phyloP scores from a whole-genome alignment of 2,888 invertebrate species.

The Habroteleia sp. region DNA sequence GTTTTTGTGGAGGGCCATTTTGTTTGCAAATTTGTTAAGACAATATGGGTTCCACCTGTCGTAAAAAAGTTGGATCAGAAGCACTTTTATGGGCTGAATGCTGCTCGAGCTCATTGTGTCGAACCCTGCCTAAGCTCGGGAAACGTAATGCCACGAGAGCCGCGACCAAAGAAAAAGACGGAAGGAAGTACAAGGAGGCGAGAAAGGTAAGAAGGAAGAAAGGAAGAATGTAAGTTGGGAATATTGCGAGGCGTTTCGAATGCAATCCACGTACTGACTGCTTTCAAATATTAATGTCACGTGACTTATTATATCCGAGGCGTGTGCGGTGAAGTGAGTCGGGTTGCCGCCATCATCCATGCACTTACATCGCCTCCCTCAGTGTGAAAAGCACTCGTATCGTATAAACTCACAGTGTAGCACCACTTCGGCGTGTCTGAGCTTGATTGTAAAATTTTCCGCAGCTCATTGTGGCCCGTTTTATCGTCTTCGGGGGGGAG shows the following conservation, averaged over 20 bases:
- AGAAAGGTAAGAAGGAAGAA: slow-evolving; percentile 33
- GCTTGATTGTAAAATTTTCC: slow-evolving; percentile 76
- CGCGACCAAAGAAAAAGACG: slow-evolving; percentile 33
- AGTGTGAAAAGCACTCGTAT: slow-evolving; percentile 66
- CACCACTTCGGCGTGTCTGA: slow-evolving; percentile 70
- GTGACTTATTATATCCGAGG: slow-evolving; percentile 81
- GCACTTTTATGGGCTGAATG: slow-evolving; percentile 47
- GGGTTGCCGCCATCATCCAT: slow-evolving; percentile 68
- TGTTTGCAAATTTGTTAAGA: slow-evolving; percentile 51
- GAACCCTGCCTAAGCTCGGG: slow-evolving; percentile 27
- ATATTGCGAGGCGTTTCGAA: slow-evolving; percentile 77
- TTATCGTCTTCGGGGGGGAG: slow-evolving; percentile 70
- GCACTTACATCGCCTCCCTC: slow-evolving; percentile 65
- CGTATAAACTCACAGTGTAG: slow-evolving; percentile 66
- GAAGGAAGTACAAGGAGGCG: slow-evolving; percentile 33
- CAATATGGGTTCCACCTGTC: slow-evolving; percentile 54
- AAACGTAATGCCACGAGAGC: slow-evolving; percentile 34
- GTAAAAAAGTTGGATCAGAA: slow-evolving; percentile 54
- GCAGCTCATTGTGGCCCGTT: slow-evolving; percentile 74
- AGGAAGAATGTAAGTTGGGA: slow-evolving; percentile 68
- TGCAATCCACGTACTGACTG: slow-evolving; percentile 81
- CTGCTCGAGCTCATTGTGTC: slow-evolving; percentile 45
- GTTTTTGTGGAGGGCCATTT: slow-evolving; percentile 33
- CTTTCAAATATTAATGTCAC: slow-evolving; percentile 81
- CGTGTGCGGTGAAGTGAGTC: slow-evolving; percentile 76